Base-by-base conservation (phyloP, 1,140 invertebrate genomes). In the Antheraea pernyi region DNA sequence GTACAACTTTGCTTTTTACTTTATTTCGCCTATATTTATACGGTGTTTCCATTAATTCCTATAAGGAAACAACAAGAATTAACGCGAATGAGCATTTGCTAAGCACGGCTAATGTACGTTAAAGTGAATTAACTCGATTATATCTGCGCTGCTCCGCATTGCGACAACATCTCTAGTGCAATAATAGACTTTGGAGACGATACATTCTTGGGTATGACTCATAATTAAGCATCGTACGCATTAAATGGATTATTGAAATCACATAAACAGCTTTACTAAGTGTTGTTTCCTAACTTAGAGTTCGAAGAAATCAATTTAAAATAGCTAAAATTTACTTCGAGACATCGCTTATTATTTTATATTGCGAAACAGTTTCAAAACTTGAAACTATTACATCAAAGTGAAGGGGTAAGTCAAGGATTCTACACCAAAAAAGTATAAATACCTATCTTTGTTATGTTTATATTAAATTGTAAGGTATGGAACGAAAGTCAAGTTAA, bases 341-440 rank as follows among this genome's bases (percentile, higher is more conserved):
- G 4, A 30, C 22, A 30, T 30, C 22, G 4, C 22, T 30, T 30
- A 30, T 30, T 30, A 30, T 30, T 30, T 30, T 42, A 42, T 0
- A 42, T 0, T 10, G 39, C 39, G 39, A 11, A 42, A 8, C 7
- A 42, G 39, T 3, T 42, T 42, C 16, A 39, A 18, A 65, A 11
- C 19, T 48, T 65, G 19, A 19, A 65, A 65, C 64, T 65, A 19
- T 65, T 22, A 48, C 18, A 16, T 48, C 64, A 48, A 65, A 65
- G 19, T 9, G 46, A 19, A 65, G 53, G 3, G 6, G 19, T 18
- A 18, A 65, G 36, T 65, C 39, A 65, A 48, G 48, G 37, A 18
- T 19, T 5, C 18, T 53, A 53, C 1, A 53, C 6, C 6, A 53
- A 53, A 13, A 13, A 6, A 13, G 6, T 11, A 7, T 42, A 42